Evolutionary conservation across 1,140 invertebrate genomes (phyloP).

Genomic region (Dendrolimus punctatus): DNA sequence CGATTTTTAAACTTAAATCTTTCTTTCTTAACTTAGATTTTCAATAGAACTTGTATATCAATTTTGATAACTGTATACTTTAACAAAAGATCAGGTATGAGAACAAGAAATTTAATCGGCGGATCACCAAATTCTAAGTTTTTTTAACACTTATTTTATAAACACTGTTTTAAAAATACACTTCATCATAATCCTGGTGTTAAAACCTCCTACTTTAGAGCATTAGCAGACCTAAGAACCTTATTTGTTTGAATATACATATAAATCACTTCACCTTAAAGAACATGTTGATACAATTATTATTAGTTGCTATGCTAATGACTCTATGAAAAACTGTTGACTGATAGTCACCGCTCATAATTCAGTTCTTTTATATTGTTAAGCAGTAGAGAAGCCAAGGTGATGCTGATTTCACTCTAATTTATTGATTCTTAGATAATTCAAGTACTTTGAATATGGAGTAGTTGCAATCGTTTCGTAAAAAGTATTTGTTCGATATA

Average conservation of each 20-base stretch:
- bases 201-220: not conserved
- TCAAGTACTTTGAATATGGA: conserved; percentile 19
- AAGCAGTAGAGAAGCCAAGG: conserved; percentile 19
- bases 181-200: not conserved
- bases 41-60: no score
- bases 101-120: no score
- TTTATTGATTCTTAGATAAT: conserved; percentile 24
- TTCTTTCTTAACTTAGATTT: no score
- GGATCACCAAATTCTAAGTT: no score
- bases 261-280: conserved; percentile 25
- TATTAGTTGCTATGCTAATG: conserved; percentile 15
- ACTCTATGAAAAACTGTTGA: conserved; percentile 15
- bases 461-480: conserved; percentile 24
- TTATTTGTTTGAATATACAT: conserved; percentile 1
- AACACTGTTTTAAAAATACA: not conserved
- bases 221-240: not conserved
- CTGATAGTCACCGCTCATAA: conserved; percentile 19
- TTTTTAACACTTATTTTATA: no score
- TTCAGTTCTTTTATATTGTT: conserved; percentile 30
- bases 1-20: no score
- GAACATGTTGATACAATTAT: conserved; percentile 25
- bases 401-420: conserved; percentile 34
- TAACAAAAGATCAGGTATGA: no score
- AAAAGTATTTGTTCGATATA: conserved; percentile 14
- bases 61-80: no score